Evolutionary conservation across 2,113 vertebrate species (phyloP).

Genomic region (Ceratotherium simum): DNA sequence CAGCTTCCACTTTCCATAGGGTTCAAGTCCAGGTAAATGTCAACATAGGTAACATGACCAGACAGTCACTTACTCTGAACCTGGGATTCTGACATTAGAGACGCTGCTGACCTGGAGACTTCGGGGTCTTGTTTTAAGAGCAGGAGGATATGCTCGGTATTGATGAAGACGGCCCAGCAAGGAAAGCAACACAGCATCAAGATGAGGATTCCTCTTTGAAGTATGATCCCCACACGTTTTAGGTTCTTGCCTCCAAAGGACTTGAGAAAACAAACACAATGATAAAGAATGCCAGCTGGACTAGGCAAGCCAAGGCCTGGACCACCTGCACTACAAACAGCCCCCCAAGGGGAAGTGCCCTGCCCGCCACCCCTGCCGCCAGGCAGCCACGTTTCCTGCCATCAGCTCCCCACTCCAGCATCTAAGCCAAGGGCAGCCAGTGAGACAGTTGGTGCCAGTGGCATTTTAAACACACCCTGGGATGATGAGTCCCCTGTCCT

Average conservation of each 20-base stretch:
- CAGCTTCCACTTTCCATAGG: not conserved
- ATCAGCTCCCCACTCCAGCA: no score
- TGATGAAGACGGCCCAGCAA: constrained; percentile 93
- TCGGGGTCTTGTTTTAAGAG: constrained; percentile 89
- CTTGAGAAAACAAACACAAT: constrained; percentile 80
- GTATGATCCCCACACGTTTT: constrained; percentile 91
- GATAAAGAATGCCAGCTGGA: not conserved
- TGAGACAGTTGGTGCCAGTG: not conserved
- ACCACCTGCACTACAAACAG: no score
- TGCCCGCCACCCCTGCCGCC: accelerated
- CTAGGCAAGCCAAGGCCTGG: not conserved
- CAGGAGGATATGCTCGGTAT: constrained; percentile 90
- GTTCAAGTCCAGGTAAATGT: not conserved
- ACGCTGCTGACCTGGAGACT: constrained; percentile 89
- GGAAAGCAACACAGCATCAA: constrained; percentile 94
- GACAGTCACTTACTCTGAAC: not conserved
- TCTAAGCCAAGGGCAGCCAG: not conserved
- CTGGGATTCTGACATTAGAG: not conserved
- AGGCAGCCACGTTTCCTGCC: accelerated
- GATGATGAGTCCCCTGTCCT: not conserved
- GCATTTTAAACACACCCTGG: not conserved
- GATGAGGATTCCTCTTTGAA: constrained; percentile 92
- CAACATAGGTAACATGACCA: not conserved
- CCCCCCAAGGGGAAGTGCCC: not conserved
- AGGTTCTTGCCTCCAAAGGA: constrained; percentile 94